phyloP scores from a whole-genome alignment of 30 jellyfish, hydroid and myxozoan genomes.

The Clytia hemisphaerica region DNA sequence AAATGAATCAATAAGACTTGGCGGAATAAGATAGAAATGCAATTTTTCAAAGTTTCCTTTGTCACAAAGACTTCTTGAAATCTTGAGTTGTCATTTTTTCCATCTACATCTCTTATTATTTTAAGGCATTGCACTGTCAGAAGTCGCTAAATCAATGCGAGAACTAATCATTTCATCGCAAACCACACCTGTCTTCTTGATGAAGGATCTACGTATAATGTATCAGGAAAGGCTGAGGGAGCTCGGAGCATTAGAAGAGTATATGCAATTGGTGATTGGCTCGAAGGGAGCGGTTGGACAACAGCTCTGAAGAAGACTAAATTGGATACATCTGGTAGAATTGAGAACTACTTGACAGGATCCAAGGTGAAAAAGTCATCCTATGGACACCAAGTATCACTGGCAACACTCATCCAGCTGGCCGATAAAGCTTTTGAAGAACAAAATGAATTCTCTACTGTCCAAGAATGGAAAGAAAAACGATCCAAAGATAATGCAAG shows the following conservation, averaged over 20 bases:
- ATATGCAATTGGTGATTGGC: conserved; percentile 47
- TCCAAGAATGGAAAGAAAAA: neutral
- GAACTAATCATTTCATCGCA: no score
- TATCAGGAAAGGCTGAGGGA: neutral
- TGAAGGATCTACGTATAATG: neutral
- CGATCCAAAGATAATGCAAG: neutral
- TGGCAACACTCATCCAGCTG: conserved; percentile 20
- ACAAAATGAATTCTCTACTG: neutral
- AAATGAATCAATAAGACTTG: no score
- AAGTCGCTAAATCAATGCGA: no score
- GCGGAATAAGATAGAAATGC: no score
- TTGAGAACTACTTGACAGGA: conserved; percentile 26
- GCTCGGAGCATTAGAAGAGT: conserved; percentile 40
- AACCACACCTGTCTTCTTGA: conserved; percentile 8
- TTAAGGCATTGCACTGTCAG: no score
- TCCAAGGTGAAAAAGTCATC: conserved; percentile 30
- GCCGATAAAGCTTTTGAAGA: conserved; percentile 1
- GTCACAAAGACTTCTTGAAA: no score
- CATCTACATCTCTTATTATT: no score
- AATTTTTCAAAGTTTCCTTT: no score
- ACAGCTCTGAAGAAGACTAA: conserved; percentile 30
- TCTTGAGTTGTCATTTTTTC: no score
- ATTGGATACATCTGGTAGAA: conserved; percentile 29
- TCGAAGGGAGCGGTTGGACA: conserved; percentile 63
- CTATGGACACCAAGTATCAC: conserved; percentile 36